These are phyloP conservation scores for Trididemnum miniatum DNA, from an alignment of 23 tunicate species.

Conservation along the genomic window DNA sequence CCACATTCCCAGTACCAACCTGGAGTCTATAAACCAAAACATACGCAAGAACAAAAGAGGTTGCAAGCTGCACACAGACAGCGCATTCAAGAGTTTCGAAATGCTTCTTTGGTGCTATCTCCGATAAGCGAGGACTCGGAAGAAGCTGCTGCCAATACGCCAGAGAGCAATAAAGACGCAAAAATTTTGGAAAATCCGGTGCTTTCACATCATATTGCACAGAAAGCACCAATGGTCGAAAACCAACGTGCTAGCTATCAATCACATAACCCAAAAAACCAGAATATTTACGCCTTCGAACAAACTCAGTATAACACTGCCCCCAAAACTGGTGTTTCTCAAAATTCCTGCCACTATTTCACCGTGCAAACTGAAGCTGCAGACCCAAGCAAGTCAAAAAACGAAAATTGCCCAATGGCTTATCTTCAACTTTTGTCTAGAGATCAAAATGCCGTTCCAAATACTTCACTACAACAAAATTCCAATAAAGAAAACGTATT, in stretches of 20 bases:
- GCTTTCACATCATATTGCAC: neutral
- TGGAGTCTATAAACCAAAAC: neutral
- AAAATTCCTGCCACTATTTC: slow-evolving; percentile 1
- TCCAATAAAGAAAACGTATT: neutral
- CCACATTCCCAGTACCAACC: neutral
- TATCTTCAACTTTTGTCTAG: neutral
- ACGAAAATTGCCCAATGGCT: neutral
- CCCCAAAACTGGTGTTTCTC: neutral
- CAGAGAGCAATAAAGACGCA: neutral
- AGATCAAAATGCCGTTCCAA: neutral
- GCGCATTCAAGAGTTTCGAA: slow-evolving; percentile 30
- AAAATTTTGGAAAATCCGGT: neutral
- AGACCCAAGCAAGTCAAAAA: neutral
- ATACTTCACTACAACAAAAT: too few species aligned
- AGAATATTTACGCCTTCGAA: neutral
- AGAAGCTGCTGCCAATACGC: slow-evolving; percentile 14
- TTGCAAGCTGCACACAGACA: slow-evolving; percentile 5
- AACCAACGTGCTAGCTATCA: neutral
- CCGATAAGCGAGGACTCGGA: slow-evolving; percentile 44
- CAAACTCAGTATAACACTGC: neutral
- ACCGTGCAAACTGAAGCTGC: neutral
- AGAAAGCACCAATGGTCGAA: neutral
- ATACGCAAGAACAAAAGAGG: neutral
- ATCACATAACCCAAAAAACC: too few species aligned
- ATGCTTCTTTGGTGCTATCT: slow-evolving; percentile 22